These are phyloP conservation scores for Myxocyprinus asiaticus DNA, from an alignment of 2,113 vertebrate genomes.

Conservation along the genomic window DNA sequence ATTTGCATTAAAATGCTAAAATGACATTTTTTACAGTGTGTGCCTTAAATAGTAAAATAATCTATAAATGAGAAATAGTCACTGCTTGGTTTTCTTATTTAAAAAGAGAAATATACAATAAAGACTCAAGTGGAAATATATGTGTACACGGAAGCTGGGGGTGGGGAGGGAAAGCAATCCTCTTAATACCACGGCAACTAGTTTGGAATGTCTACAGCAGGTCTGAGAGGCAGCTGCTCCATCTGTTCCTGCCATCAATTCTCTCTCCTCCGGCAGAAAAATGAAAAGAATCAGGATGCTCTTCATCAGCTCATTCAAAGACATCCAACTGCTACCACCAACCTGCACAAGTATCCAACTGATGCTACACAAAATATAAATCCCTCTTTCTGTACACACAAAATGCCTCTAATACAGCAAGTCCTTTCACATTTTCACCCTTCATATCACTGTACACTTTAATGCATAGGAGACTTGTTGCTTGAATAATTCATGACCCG, in stretches of 20 bases:
- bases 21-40: too few species aligned
- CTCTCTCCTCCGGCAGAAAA: conserved; percentile 53
- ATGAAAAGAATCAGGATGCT: conserved; percentile 60
- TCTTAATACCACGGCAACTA: conserved; percentile 58
- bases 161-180: conserved; percentile 40
- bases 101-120: conserved; percentile 11
- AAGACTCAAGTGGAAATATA: conserved; percentile 8
- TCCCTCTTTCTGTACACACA: neutral
- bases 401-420: conserved; percentile 28
- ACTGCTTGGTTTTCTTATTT: neutral
- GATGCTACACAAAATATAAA: conserved; percentile 4
- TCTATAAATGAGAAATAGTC: conserved; percentile 23
- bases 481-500: conserved; percentile 36
- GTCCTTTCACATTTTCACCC: conserved; percentile 31
- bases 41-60: conserved; percentile 31
- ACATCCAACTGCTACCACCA: conserved; percentile 43
- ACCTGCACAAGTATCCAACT: conserved; percentile 24
- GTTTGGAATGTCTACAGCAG: conserved; percentile 67
- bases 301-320: conserved; percentile 42
- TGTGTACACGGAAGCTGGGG: conserved; percentile 1
- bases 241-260: conserved; percentile 67
- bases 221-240: conserved; percentile 68
- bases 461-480: conserved; percentile 25
- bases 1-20: too few species aligned
- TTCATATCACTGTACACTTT: conserved; percentile 1